Percentiles rank a stretch among this genome's conserved stretches.
These are phyloP conservation scores for Pantala flavescens DNA, from an alignment of 1,140 invertebrate genomes.

Conservation along the genomic window DNA sequence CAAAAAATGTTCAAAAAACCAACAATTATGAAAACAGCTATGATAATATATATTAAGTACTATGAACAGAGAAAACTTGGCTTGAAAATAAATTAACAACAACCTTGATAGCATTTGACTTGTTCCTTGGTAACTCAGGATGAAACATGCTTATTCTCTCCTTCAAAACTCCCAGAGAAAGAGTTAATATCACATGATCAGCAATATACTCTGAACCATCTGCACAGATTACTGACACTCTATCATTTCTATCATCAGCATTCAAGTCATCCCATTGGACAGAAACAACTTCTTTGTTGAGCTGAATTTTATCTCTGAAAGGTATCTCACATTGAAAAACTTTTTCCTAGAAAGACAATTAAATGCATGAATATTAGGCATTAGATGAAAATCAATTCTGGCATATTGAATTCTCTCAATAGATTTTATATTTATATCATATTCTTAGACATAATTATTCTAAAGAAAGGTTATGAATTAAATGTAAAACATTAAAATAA, in stretches of 20 bases:
- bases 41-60: too few species aligned
- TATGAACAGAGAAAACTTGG: too few species aligned
- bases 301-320: slow-evolving; percentile 33
- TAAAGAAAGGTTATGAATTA: too few species aligned
- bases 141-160: slow-evolving; percentile 44
- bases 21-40: too few species aligned
- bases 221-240: slow-evolving; percentile 39
- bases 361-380: background rate
- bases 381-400: background rate
- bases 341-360: slow-evolving; percentile 28
- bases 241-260: slow-evolving; percentile 19
- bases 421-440: too few species aligned
- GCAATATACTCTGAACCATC: slow-evolving; percentile 46
- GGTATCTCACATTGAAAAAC: slow-evolving; percentile 26
- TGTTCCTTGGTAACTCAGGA: slow-evolving; percentile 46
- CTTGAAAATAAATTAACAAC: too few species aligned
- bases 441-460: too few species aligned
- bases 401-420: too few species aligned
- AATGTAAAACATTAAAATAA: too few species aligned
- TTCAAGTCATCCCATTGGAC: slow-evolving; percentile 34
- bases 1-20: too few species aligned
- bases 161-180: slow-evolving; percentile 58
- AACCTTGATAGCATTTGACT: slow-evolving; percentile 47
- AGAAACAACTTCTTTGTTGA: slow-evolving; percentile 39
- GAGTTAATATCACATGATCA: slow-evolving; percentile 55